Evolutionary conservation across 1,140 invertebrate genomes (phyloP).

Genomic region (Melipona quadrifasciata): DNA sequence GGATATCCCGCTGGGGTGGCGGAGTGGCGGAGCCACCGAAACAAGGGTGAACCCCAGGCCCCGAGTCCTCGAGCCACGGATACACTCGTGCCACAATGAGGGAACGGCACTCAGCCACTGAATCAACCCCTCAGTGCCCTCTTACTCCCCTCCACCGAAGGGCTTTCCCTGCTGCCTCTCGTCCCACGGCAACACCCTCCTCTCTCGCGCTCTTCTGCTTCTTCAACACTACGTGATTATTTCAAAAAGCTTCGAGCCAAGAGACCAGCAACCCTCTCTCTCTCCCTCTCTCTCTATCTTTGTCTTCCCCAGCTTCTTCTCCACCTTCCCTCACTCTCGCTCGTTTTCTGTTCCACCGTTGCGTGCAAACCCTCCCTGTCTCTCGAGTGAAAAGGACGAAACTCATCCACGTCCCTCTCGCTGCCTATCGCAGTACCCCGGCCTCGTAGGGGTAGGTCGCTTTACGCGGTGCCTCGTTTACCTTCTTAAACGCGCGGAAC

Average conservation of each 20-base stretch:
- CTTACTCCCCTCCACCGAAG: slow-evolving; percentile 35
- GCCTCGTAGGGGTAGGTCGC: slow-evolving; percentile 54
- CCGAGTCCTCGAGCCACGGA: slow-evolving; percentile 69
- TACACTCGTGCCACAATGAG: slow-evolving; percentile 70
- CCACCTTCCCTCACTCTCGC: no score
- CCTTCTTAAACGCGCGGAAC: slow-evolving; percentile 54
- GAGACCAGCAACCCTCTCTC: slow-evolving; percentile 64
- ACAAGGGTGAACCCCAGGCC: slow-evolving; percentile 46
- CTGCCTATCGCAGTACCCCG: background rate
- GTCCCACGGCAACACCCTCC: slow-evolving; percentile 50
- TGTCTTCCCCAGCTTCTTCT: background rate
- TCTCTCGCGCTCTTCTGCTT: slow-evolving; percentile 69
- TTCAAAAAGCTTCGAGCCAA: slow-evolving; percentile 75
- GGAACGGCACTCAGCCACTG: slow-evolving; percentile 75
- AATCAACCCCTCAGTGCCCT: slow-evolving; percentile 72
- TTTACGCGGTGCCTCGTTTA: slow-evolving; percentile 48
- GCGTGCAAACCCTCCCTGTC: slow-evolving; percentile 17
- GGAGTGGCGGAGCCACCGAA: slow-evolving; percentile 40
- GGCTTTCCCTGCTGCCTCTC: slow-evolving; percentile 40
- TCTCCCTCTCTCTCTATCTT: background rate
- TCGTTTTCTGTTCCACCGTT: background rate
- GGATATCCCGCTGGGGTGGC: slow-evolving; percentile 26
- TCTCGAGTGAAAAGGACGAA: slow-evolving; percentile 30
- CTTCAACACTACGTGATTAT: slow-evolving; percentile 80
- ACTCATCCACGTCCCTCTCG: slow-evolving; percentile 14